Base-by-base conservation (phyloP, 2,888 invertebrate species). In the Acronicta aceris region DNA sequence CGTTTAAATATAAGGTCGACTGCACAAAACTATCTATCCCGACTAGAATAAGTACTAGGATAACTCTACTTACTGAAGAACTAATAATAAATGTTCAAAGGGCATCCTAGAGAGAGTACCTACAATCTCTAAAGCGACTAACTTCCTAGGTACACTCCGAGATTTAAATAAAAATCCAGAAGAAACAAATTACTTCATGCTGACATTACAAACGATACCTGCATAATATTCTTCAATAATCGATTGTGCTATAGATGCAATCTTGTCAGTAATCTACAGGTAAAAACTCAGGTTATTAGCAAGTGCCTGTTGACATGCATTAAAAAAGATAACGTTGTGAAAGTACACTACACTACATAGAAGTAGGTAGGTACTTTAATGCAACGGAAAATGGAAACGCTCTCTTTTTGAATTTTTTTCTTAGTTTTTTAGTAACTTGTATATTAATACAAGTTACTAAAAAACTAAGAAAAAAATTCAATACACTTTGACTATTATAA, bases 231-330 rank as follows among this genome's bases (percentile, higher is more conserved):
- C 10, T 38, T 43, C 21, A 48, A 25, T 59, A 60, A 64, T 40
- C 33, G 13, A 27, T 45, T 8, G 38, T 57, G 45, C 25, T 21
- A 48, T 51, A 60, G 21, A 62, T 65, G 30, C 16, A 45, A 67
- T 67, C 59, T 59, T 21, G 30, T n/a, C 16, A 53, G n/a, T 50
- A 57, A 63, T 47, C 15, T 45, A 33, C 41, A 59, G 15, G 55
- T 55, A 43, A 15, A 62, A 59, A 52, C 48, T 47, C 36, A 40
- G 43, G 45, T 55, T 56, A 63, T 62, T 63, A 74, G 40, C 45
- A 48, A 59, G 45, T 64, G 56, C 43, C 40, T 60, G 56, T 66
- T 51, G 54, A 70, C 58, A 56, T 59, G 51, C 30, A 51, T 48
- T 64, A n/a, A 36, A 59, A 59, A 47, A 59, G 54, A 61, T 57